Percentiles rank a stretch among this genome's conserved stretches.
Evolutionary conservation across 2,797 vertebrate genomes (phyloP).

Genomic region (Taenioides sp.): DNA sequence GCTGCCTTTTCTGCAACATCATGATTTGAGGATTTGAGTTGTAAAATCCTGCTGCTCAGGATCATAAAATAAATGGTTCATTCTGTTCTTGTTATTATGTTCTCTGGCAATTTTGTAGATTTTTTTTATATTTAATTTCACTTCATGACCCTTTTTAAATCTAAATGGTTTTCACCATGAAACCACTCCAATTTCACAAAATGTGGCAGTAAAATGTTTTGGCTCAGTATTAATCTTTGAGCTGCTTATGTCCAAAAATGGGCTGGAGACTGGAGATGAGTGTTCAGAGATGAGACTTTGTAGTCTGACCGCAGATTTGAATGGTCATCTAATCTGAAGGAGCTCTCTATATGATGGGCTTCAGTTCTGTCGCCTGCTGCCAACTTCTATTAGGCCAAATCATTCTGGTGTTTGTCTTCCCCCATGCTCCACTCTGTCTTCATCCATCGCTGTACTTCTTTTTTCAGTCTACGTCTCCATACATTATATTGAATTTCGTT

Average conservation of each 20-base stretch:
- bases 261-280: not conserved
- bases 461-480: slow-evolving; percentile 12
- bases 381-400: slow-evolving; percentile 47
- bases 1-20: not conserved
- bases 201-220: not conserved
- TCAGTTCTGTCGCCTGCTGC: slow-evolving; percentile 42
- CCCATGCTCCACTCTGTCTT: slow-evolving; percentile 26
- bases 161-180: not conserved
- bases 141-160: not conserved
- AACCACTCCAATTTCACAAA: not conserved
- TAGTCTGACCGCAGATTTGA: slow-evolving; percentile 37
- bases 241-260: slow-evolving; percentile 4
- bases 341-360: slow-evolving; percentile 42
- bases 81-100: not conserved
- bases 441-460: slow-evolving; percentile 40
- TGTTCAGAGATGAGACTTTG: slow-evolving; percentile 13
- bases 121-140: not conserved
- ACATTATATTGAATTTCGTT: not conserved
- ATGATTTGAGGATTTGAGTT: not conserved
- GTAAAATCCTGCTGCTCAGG: not conserved
- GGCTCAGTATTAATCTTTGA: slow-evolving; percentile 12
- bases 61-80: not conserved
- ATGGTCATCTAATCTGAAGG: slow-evolving; percentile 43
- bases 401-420: slow-evolving; percentile 9
- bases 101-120: not conserved